Base-by-base conservation (phyloP, 2,888 invertebrate species). In the Mythimna loreyi region DNA sequence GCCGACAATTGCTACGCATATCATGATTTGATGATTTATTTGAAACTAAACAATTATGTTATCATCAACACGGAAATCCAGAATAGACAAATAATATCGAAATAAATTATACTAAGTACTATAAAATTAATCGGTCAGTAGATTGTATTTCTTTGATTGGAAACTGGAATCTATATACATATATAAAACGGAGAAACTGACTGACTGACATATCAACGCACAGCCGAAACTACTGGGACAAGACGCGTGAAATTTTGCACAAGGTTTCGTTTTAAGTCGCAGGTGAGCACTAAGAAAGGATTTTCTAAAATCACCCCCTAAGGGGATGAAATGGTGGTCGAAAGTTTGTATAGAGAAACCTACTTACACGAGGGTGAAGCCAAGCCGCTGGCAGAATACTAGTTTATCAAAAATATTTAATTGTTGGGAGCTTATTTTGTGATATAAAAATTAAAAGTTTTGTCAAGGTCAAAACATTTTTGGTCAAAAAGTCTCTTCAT, bases 391-490 rank as follows among this genome's bases (percentile, higher is more conserved):
- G n/a, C n/a, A n/a, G n/a, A n/a, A n/a, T n/a, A n/a, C n/a, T n/a
- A n/a, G n/a, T n/a, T n/a, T n/a, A n/a, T 5, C 40, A 47, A 45
- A 33, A 28, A 23, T 0, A 23, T 49, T 21, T 50, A 50, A 61
- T 62, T 49, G 28, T 58, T 19, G 25, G n/a, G 59, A 57, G 52
- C 52, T 56, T 19, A 63, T 52, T 52, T 50, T 43, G 21, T 25
- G 4, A 7, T 21, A 13, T 23, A 66, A 70, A 64, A 69, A 67
- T 65, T 30, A n/a, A 56, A 67, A n/a, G 36, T 45, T 59, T 23
- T 0, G 13, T 23, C 25, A 78, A 72, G 67, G 64, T 79, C 67
- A 50, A n/a, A 47, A 25, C 40, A 30, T 47, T 68, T 72, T 62
- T 52, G 33, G 49, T 8, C 30, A 56, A 36, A 43, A 72, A 21